phyloP scores from a whole-genome alignment of 1,140 invertebrate genomes.

The Panulirus ornatus region DNA sequence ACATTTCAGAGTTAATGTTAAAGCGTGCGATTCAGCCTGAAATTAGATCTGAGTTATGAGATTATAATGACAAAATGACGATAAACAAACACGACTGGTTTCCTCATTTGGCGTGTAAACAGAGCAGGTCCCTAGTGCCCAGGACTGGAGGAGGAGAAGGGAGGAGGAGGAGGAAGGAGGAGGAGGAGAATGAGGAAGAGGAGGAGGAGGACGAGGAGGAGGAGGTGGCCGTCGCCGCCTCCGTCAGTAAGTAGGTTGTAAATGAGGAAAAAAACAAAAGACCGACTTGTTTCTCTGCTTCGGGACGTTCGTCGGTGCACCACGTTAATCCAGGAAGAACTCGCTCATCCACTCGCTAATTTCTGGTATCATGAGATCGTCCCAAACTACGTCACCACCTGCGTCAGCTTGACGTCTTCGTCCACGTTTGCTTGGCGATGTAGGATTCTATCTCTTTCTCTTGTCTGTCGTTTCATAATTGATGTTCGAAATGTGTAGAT shows the following conservation, averaged over 20 bases:
- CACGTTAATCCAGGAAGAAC: not conserved
- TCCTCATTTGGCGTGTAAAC: not conserved
- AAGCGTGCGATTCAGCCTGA: not conserved
- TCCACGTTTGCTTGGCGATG: no score
- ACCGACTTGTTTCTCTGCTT: not conserved
- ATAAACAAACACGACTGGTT: not conserved
- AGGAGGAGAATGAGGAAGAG: not conserved
- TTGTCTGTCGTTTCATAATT: no score
- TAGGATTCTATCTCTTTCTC: no score
- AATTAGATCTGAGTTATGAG: not conserved
- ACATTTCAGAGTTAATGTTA: not conserved
- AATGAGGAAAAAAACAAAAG: not conserved
- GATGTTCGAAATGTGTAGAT: no score
- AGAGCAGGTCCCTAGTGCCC: no score
- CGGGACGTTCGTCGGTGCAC: not conserved
- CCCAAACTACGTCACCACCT: no score
- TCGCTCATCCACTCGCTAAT: not conserved
- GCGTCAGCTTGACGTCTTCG: no score
- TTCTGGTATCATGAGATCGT: no score
- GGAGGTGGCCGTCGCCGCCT: not conserved
- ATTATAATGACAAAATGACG: not conserved
- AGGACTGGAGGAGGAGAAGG: no score
- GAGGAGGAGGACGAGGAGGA: not conserved
- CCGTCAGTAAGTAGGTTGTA: no score
- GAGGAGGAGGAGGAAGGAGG: no score